Evolutionary conservation across 2,797 vertebrate species (phyloP).

Genomic region (Dryobates pubescens): DNA sequence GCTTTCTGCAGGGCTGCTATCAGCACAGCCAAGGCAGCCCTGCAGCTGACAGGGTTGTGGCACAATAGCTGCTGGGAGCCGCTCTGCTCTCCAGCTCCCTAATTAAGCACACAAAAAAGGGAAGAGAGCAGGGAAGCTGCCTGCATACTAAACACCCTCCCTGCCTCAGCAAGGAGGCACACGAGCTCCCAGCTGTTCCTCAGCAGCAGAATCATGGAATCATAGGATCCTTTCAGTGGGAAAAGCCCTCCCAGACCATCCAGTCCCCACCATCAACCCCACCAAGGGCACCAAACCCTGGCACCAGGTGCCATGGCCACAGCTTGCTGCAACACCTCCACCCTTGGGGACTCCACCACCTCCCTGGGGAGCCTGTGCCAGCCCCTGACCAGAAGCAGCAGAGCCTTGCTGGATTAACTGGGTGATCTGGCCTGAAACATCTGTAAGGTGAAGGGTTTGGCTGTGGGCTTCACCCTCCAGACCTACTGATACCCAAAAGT

Average conservation of each 20-base stretch:
- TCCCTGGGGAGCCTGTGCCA: too few species aligned
- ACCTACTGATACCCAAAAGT: background rate
- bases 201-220: too few species aligned
- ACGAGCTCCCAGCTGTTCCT: accelerated
- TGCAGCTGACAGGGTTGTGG: background rate
- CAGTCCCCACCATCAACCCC: too few species aligned
- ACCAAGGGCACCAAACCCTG: too few species aligned
- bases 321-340: too few species aligned
- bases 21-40: background rate
- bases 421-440: accelerated
- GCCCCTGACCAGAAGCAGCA: background rate
- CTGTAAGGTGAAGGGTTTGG: accelerated
- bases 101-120: background rate
- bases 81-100: background rate
- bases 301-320: too few species aligned
- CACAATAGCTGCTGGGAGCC: background rate
- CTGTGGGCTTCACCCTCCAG: accelerated
- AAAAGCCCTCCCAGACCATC: too few species aligned
- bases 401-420: background rate
- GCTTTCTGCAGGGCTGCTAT: background rate
- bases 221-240: too few species aligned
- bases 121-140: background rate
- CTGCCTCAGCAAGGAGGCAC: accelerated
- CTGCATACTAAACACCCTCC: background rate
- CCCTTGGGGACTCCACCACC: too few species aligned